Evolutionary conservation across 2,113 vertebrate species (phyloP).

Genomic region (Spea multiplicata): DNA sequence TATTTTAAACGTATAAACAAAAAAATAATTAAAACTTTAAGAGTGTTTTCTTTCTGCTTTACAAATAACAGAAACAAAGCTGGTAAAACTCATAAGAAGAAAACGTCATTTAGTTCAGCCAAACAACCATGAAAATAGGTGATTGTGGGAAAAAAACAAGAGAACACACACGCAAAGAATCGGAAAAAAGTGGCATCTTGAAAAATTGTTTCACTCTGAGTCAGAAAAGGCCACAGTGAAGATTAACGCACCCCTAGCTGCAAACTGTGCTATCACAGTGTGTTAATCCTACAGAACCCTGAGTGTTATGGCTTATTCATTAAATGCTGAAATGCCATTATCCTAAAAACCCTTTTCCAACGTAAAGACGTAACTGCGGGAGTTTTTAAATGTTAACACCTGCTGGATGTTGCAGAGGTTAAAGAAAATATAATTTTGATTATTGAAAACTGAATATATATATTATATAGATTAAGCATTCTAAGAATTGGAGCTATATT

Average conservation of each 20-base stretch:
- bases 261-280: slow-evolving; percentile 17
- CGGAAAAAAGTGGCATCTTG: neutral
- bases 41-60: too few species aligned
- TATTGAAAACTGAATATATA: neutral
- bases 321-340: slow-evolving; percentile 28
- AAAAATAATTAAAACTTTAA: too few species aligned
- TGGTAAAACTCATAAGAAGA: too few species aligned
- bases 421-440: slow-evolving; percentile 2
- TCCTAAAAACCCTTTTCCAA: slow-evolving; percentile 13
- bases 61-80: too few species aligned
- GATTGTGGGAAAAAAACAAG: slow-evolving; percentile 10
- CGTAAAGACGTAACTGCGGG: slow-evolving; percentile 11
- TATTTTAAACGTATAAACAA: too few species aligned
- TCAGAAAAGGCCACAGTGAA: slow-evolving; percentile 3
- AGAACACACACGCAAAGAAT: neutral
- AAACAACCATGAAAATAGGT: slow-evolving; percentile 5
- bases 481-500: neutral
- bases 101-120: too few species aligned
- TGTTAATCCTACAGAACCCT: slow-evolving; percentile 29
- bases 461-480: neutral
- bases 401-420: slow-evolving; percentile 13
- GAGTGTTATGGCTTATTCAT: slow-evolving; percentile 29
- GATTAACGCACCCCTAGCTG: slow-evolving; percentile 35
- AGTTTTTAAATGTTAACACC: slow-evolving; percentile 5
- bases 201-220: neutral